Conservation (phyloP, 2,797 vertebrate genomes). For the Nyctalus aviator region DNA sequence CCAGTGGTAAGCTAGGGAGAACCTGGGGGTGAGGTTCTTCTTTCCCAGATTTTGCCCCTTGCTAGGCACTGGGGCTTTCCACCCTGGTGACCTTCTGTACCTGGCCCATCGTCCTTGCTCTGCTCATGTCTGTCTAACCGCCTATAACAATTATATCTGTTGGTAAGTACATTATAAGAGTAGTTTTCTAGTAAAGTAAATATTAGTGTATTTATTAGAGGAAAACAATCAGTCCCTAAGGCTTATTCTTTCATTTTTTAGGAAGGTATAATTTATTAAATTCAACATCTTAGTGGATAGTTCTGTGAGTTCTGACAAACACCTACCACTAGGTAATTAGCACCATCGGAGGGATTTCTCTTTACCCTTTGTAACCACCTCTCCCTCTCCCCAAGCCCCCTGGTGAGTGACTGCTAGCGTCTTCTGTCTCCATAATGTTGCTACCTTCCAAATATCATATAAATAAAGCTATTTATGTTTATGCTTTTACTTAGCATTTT, state of each 20-base stretch:
- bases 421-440: background rate
- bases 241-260: background rate
- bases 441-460: background rate
- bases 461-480: background rate
- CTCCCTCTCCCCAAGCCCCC: too few species aligned
- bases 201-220: background rate
- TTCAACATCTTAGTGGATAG: background rate
- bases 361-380: background rate
- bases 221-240: background rate
- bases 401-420: background rate
- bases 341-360: background rate
- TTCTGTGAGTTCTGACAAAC: background rate
- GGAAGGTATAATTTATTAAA: background rate
- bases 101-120: too few species aligned
- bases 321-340: background rate
- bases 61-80: too few species aligned
- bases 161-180: background rate
- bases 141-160: background rate
- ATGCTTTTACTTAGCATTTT: conserved; percentile 5
- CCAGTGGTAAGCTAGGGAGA: too few species aligned
- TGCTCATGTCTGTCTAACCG: too few species aligned
- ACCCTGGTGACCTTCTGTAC: too few species aligned
- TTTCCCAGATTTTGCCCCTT: too few species aligned
- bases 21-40: too few species aligned
- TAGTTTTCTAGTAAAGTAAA: background rate